Percentiles rank a stretch among this genome's conserved stretches.
These are phyloP conservation scores for Umimayanthus chanpuru DNA, from an alignment of 92 coral and sea anemone genomes.

Conservation along the genomic window DNA sequence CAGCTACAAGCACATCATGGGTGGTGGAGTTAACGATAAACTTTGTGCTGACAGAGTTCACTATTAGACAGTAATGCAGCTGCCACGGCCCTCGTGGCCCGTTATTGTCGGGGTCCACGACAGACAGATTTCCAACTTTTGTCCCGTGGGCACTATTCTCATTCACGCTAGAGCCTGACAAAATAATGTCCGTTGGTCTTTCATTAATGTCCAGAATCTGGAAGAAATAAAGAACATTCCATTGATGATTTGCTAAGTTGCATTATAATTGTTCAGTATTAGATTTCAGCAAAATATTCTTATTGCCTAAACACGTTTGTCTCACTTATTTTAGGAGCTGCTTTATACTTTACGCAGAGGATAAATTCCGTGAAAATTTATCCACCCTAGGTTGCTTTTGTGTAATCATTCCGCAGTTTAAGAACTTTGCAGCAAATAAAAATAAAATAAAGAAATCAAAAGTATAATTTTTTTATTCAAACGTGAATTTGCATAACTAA, in stretches of 20 bases:
- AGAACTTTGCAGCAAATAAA: no score
- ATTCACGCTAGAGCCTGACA: constrained; percentile 50
- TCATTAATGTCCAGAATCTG: constrained; percentile 90
- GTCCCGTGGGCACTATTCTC: constrained; percentile 80
- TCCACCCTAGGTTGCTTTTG: no score
- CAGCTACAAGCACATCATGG: constrained; percentile 55
- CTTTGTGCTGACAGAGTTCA: constrained; percentile 61
- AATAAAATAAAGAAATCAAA: no score
- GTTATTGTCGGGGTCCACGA: constrained; percentile 83
- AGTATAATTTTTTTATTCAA: no score
- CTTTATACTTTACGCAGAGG: background rate
- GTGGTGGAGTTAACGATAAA: constrained; percentile 56
- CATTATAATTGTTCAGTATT: background rate
- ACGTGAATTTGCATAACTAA: no score
- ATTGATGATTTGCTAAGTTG: background rate
- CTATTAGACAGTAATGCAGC: constrained; percentile 61
- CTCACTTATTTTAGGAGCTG: background rate
- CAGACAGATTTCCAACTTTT: constrained; percentile 72
- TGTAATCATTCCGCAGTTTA: no score
- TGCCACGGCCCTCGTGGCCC: constrained; percentile 93
- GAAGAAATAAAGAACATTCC: background rate
- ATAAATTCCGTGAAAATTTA: no score
- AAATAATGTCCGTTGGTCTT: constrained; percentile 73
- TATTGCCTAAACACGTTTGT: background rate
- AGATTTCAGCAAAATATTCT: background rate